A percentile compares a stretch with the other conserved stretches of the same genome.
Evolutionary conservation across 2,888 invertebrate genomes (phyloP).

Genomic region (Drosophila anomalata): DNA sequence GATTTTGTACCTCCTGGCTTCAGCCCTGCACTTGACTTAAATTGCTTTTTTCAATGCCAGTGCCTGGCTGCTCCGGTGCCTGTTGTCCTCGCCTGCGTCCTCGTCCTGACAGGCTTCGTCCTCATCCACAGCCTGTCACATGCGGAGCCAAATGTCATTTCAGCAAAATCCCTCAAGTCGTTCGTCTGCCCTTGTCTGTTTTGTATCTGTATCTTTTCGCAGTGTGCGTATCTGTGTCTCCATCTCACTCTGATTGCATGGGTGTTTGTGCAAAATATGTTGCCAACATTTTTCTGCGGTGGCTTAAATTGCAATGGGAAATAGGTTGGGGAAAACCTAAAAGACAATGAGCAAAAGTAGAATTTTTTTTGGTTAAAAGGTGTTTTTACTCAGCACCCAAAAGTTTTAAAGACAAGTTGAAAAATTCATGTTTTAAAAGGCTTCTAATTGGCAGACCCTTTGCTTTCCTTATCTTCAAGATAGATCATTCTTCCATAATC

Average conservation of each 20-base stretch:
- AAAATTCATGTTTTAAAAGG: not conserved
- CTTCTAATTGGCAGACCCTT: constrained; percentile 1
- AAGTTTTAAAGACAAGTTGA: not conserved
- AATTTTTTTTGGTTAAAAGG: constrained; percentile 21
- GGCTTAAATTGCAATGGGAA: constrained; percentile 71
- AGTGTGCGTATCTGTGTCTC: constrained; percentile 15
- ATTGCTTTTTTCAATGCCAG: constrained; percentile 81
- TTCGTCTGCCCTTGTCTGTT: constrained; percentile 68
- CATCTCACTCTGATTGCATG: constrained; percentile 26
- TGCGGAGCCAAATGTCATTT: constrained; percentile 83
- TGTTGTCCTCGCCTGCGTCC: constrained; percentile 34
- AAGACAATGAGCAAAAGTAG: constrained; percentile 64
- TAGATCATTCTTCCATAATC: constrained; percentile 17
- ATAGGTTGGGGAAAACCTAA: constrained; percentile 40
- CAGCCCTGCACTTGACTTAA: constrained; percentile 67
- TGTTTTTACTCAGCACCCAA: constrained; percentile 1
- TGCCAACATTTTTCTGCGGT: constrained; percentile 69
- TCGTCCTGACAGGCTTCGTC: constrained; percentile 19
- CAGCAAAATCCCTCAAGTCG: constrained; percentile 82
- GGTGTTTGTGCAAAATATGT: constrained; percentile 59
- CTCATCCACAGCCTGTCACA: constrained; percentile 66
- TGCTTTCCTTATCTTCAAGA: constrained; percentile 1
- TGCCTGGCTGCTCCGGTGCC: constrained; percentile 56
- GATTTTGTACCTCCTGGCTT: not conserved
- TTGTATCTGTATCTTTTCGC: constrained; percentile 19